Percentiles rank a stretch among this genome's conserved stretches.
Conservation (phyloP, 1,140 invertebrate genomes). For the Heliconius hewitsoni region DNA sequence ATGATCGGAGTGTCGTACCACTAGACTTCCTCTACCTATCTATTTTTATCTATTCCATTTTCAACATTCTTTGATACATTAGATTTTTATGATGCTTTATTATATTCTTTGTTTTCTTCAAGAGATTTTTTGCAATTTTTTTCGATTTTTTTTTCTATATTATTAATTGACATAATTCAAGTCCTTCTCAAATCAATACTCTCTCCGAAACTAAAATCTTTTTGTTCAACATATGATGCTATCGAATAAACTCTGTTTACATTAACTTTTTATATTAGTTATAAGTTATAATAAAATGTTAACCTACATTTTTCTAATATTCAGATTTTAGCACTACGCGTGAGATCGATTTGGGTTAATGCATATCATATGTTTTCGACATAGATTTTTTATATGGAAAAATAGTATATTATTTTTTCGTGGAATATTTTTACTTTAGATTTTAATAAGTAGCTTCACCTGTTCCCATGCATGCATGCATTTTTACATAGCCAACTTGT, state of each 20-base stretch:
- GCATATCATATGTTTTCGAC: constrained; percentile 1
- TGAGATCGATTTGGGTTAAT: constrained; percentile 10
- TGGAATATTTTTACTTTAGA: no score
- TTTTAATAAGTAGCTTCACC: no score
- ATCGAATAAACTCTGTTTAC: not conserved
- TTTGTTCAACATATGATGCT: not conserved
- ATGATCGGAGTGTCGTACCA: no score
- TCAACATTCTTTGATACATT: no score
- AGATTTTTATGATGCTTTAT: no score
- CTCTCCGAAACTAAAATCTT: not conserved
- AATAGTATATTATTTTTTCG: not conserved
- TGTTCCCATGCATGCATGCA: no score
- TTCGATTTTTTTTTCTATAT: not conserved
- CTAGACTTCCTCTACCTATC: no score
- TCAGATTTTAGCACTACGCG: not conserved
- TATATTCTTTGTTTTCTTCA: no score
- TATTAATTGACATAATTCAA: not conserved
- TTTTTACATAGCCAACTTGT: no score
- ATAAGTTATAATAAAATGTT: not conserved
- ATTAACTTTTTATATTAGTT: not conserved
- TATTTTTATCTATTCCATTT: no score
- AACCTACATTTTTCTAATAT: not conserved
- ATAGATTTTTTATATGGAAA: constrained; percentile 7
- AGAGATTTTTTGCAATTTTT: no score
- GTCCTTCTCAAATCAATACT: not conserved